These are phyloP conservation scores for Philotrypesis tridentata DNA, from an alignment of 1,140 invertebrate species.

Conservation along the genomic window DNA sequence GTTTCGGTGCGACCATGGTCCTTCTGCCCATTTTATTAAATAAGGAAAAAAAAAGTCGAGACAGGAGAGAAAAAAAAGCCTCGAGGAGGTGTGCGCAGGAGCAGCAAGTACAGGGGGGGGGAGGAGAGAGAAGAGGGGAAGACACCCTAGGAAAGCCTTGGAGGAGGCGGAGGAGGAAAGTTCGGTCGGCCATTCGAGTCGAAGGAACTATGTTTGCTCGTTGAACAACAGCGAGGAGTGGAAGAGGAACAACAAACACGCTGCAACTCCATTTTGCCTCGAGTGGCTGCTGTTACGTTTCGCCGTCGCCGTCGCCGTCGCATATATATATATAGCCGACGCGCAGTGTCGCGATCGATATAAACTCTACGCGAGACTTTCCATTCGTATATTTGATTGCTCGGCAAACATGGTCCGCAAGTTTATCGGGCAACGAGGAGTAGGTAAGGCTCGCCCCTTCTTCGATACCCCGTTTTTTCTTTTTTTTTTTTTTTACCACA, in stretches of 20 bases:
- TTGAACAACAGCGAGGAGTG: slow-evolving; percentile 55
- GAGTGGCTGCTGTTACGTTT: slow-evolving; percentile 57
- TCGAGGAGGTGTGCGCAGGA: too few relatives aligned
- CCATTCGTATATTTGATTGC: slow-evolving; percentile 73
- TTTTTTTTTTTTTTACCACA: neutral
- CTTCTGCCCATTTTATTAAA: slow-evolving; percentile 27
- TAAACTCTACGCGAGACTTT: slow-evolving; percentile 64
- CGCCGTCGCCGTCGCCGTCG: slow-evolving; percentile 30
- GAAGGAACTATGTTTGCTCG: slow-evolving; percentile 66
- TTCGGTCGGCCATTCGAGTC: slow-evolving; percentile 57
- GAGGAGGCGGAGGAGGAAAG: slow-evolving; percentile 55
- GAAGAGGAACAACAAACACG: slow-evolving; percentile 66
- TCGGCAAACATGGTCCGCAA: slow-evolving; percentile 70
- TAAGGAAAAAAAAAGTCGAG: neutral
- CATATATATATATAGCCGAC: too few relatives aligned
- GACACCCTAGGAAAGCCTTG: slow-evolving; percentile 38
- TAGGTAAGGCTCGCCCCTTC: neutral
- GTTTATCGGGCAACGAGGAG: slow-evolving; percentile 60
- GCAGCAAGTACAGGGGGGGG: neutral
- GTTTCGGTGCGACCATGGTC: neutral
- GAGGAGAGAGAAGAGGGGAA: slow-evolving; percentile 3
- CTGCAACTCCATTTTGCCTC: slow-evolving; percentile 60
- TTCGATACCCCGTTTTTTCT: too few relatives aligned
- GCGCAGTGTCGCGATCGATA: too few relatives aligned
- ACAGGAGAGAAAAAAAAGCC: neutral